A percentile compares a stretch with the other conserved stretches of the same genome.
Evolutionary conservation across 2,113 vertebrate species (phyloP).

Genomic region (Oryctolagus cuniculus): DNA sequence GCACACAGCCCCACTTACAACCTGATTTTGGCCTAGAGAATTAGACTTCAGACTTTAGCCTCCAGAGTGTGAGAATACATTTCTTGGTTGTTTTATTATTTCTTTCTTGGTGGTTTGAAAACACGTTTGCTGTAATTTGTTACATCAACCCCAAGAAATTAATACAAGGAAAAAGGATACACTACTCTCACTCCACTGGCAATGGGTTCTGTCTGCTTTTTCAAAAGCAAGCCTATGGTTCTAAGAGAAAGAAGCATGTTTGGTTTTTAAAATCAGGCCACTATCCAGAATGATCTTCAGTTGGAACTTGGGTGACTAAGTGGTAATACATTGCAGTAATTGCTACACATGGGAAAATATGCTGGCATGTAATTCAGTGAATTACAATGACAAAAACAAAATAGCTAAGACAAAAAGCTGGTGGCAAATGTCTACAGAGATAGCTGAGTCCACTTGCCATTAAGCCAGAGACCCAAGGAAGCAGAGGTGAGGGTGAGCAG

Average conservation of each 20-base stretch:
- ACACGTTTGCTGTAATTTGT: not conserved
- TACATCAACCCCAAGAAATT: not conserved
- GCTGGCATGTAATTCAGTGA: not conserved
- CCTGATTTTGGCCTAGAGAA: not conserved
- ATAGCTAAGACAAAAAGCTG: not conserved
- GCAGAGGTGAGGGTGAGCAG: not conserved
- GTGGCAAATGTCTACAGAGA: not conserved
- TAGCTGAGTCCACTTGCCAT: no score
- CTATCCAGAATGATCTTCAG: not conserved
- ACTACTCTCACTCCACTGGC: not conserved
- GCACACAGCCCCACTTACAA: not conserved
- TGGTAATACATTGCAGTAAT: not conserved
- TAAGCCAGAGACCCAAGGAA: not conserved
- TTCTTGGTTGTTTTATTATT: not conserved
- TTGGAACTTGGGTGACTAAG: not conserved
- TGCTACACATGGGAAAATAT: not conserved
- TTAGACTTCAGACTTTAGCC: not conserved
- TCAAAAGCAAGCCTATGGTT: not conserved
- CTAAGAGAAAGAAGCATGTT: not conserved
- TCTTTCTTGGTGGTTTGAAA: not conserved
- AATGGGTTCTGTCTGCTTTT: not conserved
- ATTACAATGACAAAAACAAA: not conserved
- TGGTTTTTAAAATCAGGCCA: not conserved
- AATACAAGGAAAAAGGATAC: not conserved
- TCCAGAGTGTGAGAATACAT: not conserved